Conservation (phyloP, 2,113 vertebrate genomes). For the Acinonyx jubatus region DNA sequence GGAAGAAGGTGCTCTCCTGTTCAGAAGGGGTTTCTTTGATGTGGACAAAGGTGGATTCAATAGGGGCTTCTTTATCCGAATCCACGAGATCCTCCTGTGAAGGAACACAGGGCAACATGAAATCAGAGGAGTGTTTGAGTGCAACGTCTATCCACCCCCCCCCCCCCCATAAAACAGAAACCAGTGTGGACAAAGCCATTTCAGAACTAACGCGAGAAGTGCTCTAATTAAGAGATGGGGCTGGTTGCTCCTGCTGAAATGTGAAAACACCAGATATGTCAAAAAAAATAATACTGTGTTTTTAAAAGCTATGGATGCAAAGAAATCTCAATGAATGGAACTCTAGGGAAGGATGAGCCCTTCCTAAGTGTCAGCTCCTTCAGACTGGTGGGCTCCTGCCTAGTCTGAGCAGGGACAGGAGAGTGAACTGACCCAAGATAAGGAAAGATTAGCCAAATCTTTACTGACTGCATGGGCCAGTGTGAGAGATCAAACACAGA, state of each 20-base stretch:
- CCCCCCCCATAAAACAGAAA: background rate
- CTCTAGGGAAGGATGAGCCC: background rate
- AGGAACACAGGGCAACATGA: conserved; percentile 4
- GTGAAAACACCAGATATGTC: background rate
- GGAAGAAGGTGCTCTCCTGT: conserved; percentile 82
- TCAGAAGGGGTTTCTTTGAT: conserved; percentile 85
- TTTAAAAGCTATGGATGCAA: background rate
- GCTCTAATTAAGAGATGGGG: accelerated
- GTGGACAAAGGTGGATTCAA: conserved; percentile 85
- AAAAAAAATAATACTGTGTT: background rate
- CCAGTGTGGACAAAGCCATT: background rate
- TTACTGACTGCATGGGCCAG: background rate
- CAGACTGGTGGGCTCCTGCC: background rate
- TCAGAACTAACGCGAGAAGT: background rate
- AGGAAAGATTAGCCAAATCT: background rate
- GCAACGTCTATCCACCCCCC: background rate
- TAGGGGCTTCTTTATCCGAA: conserved; percentile 82
- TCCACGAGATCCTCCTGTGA: conserved; percentile 85
- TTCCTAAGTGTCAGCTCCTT: background rate
- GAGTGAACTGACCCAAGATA: background rate
- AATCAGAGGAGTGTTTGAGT: background rate
- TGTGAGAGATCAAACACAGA: background rate
- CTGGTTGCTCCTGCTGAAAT: background rate
- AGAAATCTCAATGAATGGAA: background rate
- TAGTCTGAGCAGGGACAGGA: accelerated